phyloP scores from a whole-genome alignment of 2,888 invertebrate species.

The Timema podura region DNA sequence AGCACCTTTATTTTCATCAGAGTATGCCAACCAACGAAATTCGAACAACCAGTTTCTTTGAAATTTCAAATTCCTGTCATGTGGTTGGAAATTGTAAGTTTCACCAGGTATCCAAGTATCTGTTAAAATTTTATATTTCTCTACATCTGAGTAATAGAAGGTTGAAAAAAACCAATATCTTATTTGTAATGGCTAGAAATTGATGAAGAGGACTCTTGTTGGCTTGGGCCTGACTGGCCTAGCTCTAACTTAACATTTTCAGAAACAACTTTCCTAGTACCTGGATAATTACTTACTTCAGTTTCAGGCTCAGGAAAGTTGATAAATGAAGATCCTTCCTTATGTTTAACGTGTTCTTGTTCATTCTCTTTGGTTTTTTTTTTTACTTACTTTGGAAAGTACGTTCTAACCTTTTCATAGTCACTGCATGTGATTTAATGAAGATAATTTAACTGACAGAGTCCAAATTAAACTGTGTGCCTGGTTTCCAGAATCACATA shows the following conservation, averaged over 20 bases:
- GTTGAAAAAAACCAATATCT: background rate
- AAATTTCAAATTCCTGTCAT: conserved; percentile 1
- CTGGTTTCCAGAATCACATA: no score
- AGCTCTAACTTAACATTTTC: background rate
- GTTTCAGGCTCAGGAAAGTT: conserved; percentile 8
- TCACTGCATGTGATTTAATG: background rate
- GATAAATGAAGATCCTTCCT: no score
- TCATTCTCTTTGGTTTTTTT: no score
- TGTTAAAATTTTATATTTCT: background rate
- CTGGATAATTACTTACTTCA: conserved; percentile 3
- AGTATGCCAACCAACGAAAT: conserved; percentile 10
- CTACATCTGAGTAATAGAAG: background rate
- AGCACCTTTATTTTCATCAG: background rate
- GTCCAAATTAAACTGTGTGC: no score
- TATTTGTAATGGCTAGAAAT: conserved; percentile 1
- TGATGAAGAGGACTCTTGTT: background rate
- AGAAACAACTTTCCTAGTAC: background rate
- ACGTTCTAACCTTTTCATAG: no score
- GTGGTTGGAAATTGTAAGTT: background rate
- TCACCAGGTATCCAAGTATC: conserved; percentile 6
- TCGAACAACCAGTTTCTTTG: conserved; percentile 14
- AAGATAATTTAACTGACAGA: no score
- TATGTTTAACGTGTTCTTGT: no score
- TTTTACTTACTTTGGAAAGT: no score
- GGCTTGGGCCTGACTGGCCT: conserved; percentile 3